phyloP scores from a whole-genome alignment of 2,797 vertebrate genomes.

The Tenualosa ilisha region DNA sequence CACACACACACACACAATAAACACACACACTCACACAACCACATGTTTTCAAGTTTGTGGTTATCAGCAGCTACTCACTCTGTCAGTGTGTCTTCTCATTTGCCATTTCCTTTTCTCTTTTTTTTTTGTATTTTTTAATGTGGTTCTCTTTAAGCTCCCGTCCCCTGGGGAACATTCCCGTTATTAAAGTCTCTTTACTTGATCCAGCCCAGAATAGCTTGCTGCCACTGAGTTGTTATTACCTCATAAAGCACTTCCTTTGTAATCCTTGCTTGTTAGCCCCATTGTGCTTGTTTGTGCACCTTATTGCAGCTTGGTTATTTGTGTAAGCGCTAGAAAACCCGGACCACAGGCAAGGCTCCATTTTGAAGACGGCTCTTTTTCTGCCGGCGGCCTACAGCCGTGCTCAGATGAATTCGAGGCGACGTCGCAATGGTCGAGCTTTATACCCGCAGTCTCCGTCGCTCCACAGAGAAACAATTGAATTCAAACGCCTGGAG shows the following conservation, averaged over 20 bases:
- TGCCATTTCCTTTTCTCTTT: neutral
- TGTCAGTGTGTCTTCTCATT: slow-evolving; percentile 5
- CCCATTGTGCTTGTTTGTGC: neutral
- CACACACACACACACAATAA: slow-evolving; percentile 27
- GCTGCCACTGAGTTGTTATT: slow-evolving; percentile 14
- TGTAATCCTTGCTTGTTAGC: slow-evolving; percentile 6
- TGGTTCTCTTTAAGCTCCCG: neutral
- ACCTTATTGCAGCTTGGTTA: neutral
- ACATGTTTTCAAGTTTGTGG: slow-evolving; percentile 16
- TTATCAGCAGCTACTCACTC: neutral
- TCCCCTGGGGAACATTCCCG: neutral
- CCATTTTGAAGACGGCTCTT: slow-evolving; percentile 10
- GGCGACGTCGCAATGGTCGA: neutral
- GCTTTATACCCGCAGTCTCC: neutral
- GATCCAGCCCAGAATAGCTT: neutral
- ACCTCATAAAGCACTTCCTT: slow-evolving; percentile 5
- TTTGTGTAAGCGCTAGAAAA: neutral
- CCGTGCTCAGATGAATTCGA: neutral
- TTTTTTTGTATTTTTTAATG: neutral
- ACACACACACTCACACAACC: slow-evolving; percentile 29
- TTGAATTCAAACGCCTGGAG: neutral
- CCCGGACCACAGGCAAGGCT: neutral
- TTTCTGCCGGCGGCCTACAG: neutral
- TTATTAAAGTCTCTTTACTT: slow-evolving; percentile 15
- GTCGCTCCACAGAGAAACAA: neutral